Base-by-base conservation (phyloP, 37 sponge, comb jelly and placozoan species). In the Spongilla lacustris region DNA sequence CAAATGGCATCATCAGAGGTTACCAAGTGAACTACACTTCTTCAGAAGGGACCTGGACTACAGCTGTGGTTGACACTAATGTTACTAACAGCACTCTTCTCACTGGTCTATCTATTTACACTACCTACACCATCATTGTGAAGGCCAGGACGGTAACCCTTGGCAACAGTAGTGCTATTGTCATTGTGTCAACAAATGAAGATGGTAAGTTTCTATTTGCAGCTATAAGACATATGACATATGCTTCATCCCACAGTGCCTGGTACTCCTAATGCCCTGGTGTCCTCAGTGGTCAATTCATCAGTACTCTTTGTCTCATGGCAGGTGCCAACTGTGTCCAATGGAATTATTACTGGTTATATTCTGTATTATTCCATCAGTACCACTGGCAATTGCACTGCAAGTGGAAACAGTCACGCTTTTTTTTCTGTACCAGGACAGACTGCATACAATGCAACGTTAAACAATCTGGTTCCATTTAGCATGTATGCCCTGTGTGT, bases 301-400 rank as follows among this genome's bases (percentile, higher is more conserved):
- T 84, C 84, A 22, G 24, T 46, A 8, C 24, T 86, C 24, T 28
- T 25, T 21, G 79, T 84, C 10, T 38, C 89, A 17, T 92, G 89
- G 89, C 24, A 25, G 5, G 19, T 35, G 6, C 93, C 93, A 4
- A 19, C 71, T 3, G 4, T 48, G 0, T 34, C 86, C n/a, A 92
- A 92, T 85, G 93, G 93, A 30, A 80, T 85, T 27, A 70, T 92
- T 2, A 28, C 67, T 19, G 1, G 41, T 34, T 88, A 88, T 68
- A 30, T 2, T 24, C 12, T 92, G 22, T 24, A 29, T 8, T 92
- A 92, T 76, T 35, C 80, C 23, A 67, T 67, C 76, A 30, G 49
- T 27, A 70, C 12, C 26, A 21, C 22, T 34, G 50, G 68, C 31
- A 66, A 30, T 25, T 37, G 58, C 19, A 58, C 78, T 38, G 38